Evolutionary conservation across 2,888 invertebrate genomes (phyloP).

Genomic region (Allolobophora icterica): DNA sequence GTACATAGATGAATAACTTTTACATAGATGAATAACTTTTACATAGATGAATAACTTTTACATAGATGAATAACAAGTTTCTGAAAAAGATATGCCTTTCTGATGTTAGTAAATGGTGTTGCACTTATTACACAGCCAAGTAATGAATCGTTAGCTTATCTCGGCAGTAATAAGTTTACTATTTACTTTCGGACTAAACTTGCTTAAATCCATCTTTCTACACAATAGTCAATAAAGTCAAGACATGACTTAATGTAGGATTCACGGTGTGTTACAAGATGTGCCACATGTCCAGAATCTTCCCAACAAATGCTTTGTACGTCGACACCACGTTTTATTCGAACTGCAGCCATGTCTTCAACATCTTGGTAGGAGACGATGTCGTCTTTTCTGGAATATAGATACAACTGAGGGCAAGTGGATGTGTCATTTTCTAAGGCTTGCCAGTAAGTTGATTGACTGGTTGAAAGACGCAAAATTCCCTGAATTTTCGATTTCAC

Average conservation of each 20-base stretch:
- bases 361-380: neutral
- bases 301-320: neutral
- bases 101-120: neutral
- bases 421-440: neutral
- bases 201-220: neutral
- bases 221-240: neutral
- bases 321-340: neutral
- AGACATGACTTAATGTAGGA: neutral
- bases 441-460: neutral
- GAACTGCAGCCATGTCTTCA: neutral
- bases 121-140: neutral
- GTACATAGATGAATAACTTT: no score
- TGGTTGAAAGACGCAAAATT: neutral
- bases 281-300: slow-evolving; percentile 14
- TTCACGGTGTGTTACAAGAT: neutral
- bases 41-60: no score
- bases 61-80: neutral
- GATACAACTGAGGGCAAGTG: slow-evolving; percentile 19
- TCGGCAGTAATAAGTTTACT: neutral
- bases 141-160: neutral
- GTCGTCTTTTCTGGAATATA: neutral
- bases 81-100: neutral
- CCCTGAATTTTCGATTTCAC: neutral
- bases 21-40: no score
- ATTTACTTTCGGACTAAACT: neutral